phyloP scores from a whole-genome alignment of 2,797 vertebrate genomes.

The Sciurus vulgaris region DNA sequence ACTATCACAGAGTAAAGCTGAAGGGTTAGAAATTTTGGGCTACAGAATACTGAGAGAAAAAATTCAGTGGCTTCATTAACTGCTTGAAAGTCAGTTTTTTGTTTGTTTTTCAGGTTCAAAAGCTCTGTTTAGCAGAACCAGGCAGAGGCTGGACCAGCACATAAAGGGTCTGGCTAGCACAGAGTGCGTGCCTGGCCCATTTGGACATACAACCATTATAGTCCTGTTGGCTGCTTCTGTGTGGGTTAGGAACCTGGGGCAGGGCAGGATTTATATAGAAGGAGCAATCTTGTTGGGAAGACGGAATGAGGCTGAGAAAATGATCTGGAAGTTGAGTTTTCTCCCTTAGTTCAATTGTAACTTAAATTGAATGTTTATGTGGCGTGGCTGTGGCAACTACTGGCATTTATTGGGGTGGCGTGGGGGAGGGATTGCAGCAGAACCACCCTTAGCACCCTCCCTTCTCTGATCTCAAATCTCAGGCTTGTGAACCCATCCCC shows the following conservation, averaged over 20 bases:
- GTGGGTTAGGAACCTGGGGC: too few relatives aligned
- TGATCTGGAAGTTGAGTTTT: not conserved
- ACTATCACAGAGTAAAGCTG: not conserved
- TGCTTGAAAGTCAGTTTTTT: not conserved
- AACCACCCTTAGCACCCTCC: not conserved
- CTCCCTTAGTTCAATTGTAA: not conserved
- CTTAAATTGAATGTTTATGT: not conserved
- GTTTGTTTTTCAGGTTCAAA: not conserved
- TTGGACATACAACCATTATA: not conserved
- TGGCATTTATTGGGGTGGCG: not conserved
- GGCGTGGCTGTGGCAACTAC: not conserved
- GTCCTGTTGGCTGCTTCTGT: not conserved
- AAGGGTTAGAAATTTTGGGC: constrained; percentile 10
- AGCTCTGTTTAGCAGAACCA: not conserved
- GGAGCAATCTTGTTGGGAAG: not conserved
- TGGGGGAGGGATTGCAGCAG: rapidly evolving
- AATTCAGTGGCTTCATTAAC: not conserved
- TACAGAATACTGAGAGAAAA: not conserved
- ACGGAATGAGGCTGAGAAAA: not conserved
- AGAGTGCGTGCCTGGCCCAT: not conserved
- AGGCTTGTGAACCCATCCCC: not conserved
- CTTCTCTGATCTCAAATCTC: not conserved
- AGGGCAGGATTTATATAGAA: not conserved
- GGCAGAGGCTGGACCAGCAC: not conserved
- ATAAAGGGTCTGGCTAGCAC: not conserved